A percentile compares a stretch with the other conserved stretches of the same genome.
Evolutionary conservation across 2,797 vertebrate genomes (phyloP).

Genomic region (Enteromius viviparus): DNA sequence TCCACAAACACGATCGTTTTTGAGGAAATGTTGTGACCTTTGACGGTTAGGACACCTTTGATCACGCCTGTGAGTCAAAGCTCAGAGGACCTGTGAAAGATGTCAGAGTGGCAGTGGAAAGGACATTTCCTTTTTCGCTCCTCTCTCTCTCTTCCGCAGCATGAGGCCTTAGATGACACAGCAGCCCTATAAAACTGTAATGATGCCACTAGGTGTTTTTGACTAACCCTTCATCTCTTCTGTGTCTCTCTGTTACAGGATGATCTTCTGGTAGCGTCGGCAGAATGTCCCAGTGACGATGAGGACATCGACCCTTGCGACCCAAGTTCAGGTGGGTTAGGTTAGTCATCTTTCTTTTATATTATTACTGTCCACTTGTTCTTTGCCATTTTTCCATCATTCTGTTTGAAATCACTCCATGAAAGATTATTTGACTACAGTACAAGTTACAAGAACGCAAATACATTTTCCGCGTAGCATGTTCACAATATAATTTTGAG

Average conservation of each 20-base stretch:
- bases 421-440: background rate
- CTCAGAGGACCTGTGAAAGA: constrained; percentile 21
- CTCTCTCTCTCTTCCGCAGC: constrained; percentile 79
- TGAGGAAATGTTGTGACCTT: constrained; percentile 23
- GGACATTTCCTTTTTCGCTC: constrained; percentile 30
- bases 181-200: constrained; percentile 40
- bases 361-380: constrained; percentile 68
- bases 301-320: constrained; percentile 99
- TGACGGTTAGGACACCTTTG: constrained; percentile 35
- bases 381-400: constrained; percentile 7
- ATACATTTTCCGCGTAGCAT: background rate
- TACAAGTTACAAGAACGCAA: background rate
- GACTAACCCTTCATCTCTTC: constrained; percentile 33
- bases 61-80: constrained; percentile 40
- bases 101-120: constrained; percentile 24
- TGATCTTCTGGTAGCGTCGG: constrained; percentile 96
- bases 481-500: background rate
- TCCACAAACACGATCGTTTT: constrained; percentile 1
- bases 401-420: constrained; percentile 31
- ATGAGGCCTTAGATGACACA: constrained; percentile 71
- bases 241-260: constrained; percentile 84
- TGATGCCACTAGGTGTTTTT: constrained; percentile 34
- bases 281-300: constrained; percentile 97
- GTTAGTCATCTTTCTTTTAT: constrained; percentile 87
- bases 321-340: constrained; percentile 98